Evolutionary conservation across 2,797 vertebrate species (phyloP), one percentile per base, ranked within the genome.

Genomic region (Gallinago stenura): DNA sequence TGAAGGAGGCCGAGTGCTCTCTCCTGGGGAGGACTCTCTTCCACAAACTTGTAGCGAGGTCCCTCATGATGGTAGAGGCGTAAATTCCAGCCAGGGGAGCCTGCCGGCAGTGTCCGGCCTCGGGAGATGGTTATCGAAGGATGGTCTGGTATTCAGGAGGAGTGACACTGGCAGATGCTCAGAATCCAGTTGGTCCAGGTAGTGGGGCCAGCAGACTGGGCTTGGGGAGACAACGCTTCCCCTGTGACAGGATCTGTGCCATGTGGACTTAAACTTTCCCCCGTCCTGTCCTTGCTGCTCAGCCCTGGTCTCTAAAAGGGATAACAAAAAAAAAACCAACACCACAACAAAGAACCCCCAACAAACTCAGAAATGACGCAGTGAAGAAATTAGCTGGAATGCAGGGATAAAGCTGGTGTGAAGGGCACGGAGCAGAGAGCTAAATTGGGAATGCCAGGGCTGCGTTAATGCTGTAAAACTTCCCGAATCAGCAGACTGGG

Each of bases 401-500:
- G 60, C 76, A 90, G 89, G 68, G 87, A 89, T 87, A 73, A 90
- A 95, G 87, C 93, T 0, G 6, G 46, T 53, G 78, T 78, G 91
- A 97, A 94, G 95, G 94, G 60, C 80, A 89, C 0, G 6, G 92
- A 62, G 39, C 68, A 87, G 91, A 77, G 75, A 95, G 51, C 94
- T 90, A 72, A 93, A 64, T 70, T 39, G 6, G 64, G 84, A 76
- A 77, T 30, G 21, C 70, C 31, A 60, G 72, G 79, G 58, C 87
- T 95, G 78, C 5, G 9, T 95, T 95, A 93, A 75, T 81, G 72
- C 68, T 87, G 62, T 81, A 85, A 91, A 93, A 71, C 54, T 71
- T 82, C 57, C 37, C 8, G 26, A 90, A 95, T 93, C 92, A 95
- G 92, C 93, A 96, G 65, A 45, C 73, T 78, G 70, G 77, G 82